Evolutionary conservation across 2,888 invertebrate genomes (phyloP).

Genomic region (Melanotus villosus): DNA sequence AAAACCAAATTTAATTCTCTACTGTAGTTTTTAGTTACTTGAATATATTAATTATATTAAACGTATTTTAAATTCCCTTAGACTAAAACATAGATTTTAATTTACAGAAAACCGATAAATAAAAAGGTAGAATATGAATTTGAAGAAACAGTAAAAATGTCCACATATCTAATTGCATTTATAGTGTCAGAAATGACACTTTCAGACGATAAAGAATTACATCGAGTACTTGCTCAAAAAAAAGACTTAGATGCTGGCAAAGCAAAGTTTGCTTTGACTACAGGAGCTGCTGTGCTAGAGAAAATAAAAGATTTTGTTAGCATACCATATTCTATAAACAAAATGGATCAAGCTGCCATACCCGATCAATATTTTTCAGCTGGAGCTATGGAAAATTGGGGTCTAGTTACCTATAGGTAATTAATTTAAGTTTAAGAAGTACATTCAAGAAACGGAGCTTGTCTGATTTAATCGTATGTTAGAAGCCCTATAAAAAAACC

Average conservation of each 20-base stretch:
- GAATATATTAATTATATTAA: no score
- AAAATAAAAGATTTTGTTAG: constrained; percentile 74
- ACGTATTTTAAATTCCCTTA: no score
- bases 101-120: no score
- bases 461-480: no score
- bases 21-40: no score
- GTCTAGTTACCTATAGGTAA: constrained; percentile 83
- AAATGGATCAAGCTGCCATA: constrained; percentile 85
- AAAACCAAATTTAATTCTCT: no score
- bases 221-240: constrained; percentile 58
- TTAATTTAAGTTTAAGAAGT: constrained; percentile 60
- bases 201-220: constrained; percentile 58
- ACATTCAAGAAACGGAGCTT: no score
- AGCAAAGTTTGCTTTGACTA: constrained; percentile 65
- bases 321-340: constrained; percentile 70
- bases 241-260: constrained; percentile 55
- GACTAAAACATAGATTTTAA: no score
- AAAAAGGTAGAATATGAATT: constrained; percentile 74
- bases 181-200: constrained; percentile 77
- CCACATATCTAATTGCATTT: constrained; percentile 92
- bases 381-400: constrained; percentile 97
- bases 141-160: constrained; percentile 90
- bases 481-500: no score
- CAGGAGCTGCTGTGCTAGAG: constrained; percentile 67
- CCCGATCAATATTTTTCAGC: constrained; percentile 80